Percentiles rank a stretch among this genome's conserved stretches.
These are phyloP conservation scores for Chrosomus eos DNA, from an alignment of 2,797 vertebrate species.

Conservation along the genomic window DNA sequence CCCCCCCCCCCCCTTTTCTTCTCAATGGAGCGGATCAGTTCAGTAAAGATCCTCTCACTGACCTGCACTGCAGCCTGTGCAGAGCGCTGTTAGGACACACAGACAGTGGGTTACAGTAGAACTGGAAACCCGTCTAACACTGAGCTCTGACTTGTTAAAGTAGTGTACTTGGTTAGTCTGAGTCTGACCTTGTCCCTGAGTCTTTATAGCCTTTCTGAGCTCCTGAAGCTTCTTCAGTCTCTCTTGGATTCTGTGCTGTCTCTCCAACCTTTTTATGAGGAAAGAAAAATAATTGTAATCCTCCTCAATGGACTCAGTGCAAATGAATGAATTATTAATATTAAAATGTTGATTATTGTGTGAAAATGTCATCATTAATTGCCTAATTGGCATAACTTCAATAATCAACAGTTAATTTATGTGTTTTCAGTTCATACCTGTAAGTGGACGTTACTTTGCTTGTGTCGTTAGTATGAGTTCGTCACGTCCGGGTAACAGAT, in stretches of 20 bases:
- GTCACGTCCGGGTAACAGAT: too few species aligned
- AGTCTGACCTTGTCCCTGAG: background rate
- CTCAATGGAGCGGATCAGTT: too few species aligned
- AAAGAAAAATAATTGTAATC: background rate
- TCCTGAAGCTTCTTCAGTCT: background rate
- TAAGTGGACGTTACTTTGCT: too few species aligned
- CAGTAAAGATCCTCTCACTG: too few species aligned
- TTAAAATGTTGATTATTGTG: background rate
- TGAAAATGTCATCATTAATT: background rate
- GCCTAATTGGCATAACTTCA: background rate
- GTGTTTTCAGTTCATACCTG: background rate
- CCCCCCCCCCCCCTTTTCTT: too few species aligned
- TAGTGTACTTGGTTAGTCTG: too few species aligned
- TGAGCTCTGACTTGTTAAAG: background rate
- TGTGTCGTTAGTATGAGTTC: too few species aligned
- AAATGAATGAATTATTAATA: too few species aligned
- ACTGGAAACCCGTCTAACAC: background rate
- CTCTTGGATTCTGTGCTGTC: background rate
- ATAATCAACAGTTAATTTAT: background rate
- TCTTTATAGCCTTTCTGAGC: background rate
- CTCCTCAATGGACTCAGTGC: too few species aligned
- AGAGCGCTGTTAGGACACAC: too few species aligned
- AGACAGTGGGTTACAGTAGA: background rate
- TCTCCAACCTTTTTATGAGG: background rate
- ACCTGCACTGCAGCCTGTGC: too few species aligned